These are phyloP conservation scores for Ammospiza maritima DNA, from an alignment of 2,797 vertebrate genomes.

Conservation along the genomic window DNA sequence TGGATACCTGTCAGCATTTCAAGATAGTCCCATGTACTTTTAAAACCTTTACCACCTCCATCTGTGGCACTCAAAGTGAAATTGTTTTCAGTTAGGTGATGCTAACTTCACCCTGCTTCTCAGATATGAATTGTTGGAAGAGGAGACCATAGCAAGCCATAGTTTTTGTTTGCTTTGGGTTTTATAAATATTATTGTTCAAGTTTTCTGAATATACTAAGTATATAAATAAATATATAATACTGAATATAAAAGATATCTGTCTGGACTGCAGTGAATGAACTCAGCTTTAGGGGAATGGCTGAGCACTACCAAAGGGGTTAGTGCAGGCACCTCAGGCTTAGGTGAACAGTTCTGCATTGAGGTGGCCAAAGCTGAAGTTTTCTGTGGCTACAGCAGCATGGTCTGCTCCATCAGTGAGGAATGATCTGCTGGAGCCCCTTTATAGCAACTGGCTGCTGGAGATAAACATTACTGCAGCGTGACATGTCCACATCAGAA, in stretches of 20 bases:
- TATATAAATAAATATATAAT: background rate
- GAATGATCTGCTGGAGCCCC: background rate
- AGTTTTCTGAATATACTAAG: background rate
- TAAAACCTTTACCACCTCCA: background rate
- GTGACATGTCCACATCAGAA: background rate
- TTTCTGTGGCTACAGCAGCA: background rate
- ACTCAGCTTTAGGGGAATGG: background rate
- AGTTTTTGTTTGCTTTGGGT: background rate
- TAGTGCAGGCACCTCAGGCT: background rate
- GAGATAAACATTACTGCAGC: background rate
- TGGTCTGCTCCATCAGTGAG: background rate
- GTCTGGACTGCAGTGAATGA: background rate
- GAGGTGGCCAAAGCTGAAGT: background rate
- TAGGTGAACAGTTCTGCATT: background rate
- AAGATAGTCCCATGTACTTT: background rate
- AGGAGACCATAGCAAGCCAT: background rate
- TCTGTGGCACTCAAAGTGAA: background rate
- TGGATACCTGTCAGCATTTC: background rate
- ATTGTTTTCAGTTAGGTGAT: background rate
- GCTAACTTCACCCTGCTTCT: background rate
- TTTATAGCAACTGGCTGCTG: background rate
- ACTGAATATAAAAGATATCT: background rate
- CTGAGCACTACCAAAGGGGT: background rate
- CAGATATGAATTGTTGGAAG: background rate
- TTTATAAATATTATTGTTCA: background rate